phyloP scores from a whole-genome alignment of 2,888 invertebrate species.

The Macropis europaea region DNA sequence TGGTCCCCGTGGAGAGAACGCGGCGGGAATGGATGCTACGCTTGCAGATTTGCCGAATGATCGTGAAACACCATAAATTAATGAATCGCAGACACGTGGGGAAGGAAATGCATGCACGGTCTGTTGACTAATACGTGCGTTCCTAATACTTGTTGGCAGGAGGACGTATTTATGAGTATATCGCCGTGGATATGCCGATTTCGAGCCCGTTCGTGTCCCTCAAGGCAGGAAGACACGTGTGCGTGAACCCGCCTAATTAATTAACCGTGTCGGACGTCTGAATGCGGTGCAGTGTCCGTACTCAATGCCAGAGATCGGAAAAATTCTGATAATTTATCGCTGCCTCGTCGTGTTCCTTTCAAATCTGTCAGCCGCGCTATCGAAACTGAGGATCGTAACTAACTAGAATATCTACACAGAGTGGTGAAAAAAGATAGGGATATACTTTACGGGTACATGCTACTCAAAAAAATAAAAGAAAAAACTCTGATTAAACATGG shows the following conservation, averaged over 20 bases:
- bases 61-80: constrained; percentile 55
- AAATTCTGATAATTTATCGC: constrained; percentile 20
- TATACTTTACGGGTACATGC: too few relatives aligned
- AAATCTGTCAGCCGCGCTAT: not conserved
- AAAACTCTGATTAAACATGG: too few relatives aligned
- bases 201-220: constrained; percentile 40
- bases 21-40: constrained; percentile 28
- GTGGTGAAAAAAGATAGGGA: too few relatives aligned
- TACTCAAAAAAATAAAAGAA: too few relatives aligned
- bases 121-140: constrained; percentile 33
- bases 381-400: not conserved
- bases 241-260: constrained; percentile 46
- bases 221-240: not conserved
- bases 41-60: constrained; percentile 46
- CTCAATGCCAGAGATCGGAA: constrained; percentile 11
- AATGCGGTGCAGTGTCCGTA: constrained; percentile 7
- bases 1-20: not conserved
- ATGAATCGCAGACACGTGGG: constrained; percentile 42
- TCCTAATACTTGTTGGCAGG: constrained; percentile 34
- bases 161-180: constrained; percentile 52
- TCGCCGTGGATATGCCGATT: constrained; percentile 53
- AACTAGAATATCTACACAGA: too few relatives aligned
- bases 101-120: constrained; percentile 38
- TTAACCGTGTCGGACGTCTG: constrained; percentile 42
- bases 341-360: not conserved